Conservation (phyloP, 53 echinoderm and acorn worm genomes). For the Antedon mediterranea region DNA sequence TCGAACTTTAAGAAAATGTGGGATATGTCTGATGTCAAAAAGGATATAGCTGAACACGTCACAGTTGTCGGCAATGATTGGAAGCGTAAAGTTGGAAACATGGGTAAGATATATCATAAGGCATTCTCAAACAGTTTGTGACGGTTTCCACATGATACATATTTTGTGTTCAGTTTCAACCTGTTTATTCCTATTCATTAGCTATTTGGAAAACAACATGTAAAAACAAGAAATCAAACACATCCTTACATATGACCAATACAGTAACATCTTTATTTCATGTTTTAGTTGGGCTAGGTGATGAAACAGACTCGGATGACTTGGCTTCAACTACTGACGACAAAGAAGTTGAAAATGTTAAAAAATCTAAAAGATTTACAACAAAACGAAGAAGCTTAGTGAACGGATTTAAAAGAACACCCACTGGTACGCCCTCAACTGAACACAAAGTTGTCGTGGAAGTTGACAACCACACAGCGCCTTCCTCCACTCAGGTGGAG, state of each 20-base stretch:
- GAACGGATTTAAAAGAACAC: not conserved
- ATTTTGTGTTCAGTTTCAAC: too few relatives aligned
- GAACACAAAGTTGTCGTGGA: not conserved
- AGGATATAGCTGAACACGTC: slow-evolving; percentile 4
- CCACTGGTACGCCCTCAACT: not conserved
- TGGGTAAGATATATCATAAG: not conserved
- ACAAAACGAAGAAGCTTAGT: not conserved
- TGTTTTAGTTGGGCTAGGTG: not conserved
- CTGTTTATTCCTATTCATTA: too few relatives aligned
- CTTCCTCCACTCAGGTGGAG: not conserved
- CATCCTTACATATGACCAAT: too few relatives aligned
- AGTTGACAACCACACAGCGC: not conserved
- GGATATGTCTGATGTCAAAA: slow-evolving; percentile 5
- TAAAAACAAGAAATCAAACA: too few relatives aligned
- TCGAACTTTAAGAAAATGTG: slow-evolving; percentile 21
- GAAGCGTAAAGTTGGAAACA: not conserved
- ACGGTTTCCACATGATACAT: too few relatives aligned
- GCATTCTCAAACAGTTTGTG: too few relatives aligned
- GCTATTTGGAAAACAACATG: too few relatives aligned
- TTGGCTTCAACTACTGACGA: not conserved
- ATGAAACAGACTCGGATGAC: not conserved
- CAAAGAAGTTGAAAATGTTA: not conserved
- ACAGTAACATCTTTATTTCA: not conserved
- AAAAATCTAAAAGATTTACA: not conserved
- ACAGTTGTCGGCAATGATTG: slow-evolving; percentile 1